phyloP scores from a whole-genome alignment of 2,113 vertebrate genomes.

The Pterocles orientalis region DNA sequence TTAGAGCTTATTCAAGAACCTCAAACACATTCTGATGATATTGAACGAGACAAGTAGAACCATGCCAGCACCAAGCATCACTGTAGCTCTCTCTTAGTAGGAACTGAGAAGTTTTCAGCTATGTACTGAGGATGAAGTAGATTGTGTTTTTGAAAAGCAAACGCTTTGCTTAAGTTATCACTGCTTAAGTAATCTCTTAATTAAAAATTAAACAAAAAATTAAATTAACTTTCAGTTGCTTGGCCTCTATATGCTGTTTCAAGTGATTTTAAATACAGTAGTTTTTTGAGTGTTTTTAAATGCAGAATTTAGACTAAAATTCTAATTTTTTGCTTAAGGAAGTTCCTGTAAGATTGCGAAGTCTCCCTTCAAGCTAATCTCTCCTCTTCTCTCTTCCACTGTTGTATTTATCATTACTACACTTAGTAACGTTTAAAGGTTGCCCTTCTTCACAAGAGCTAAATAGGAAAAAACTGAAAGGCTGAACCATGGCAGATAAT shows the following conservation, averaged over 20 bases:
- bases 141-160: neutral
- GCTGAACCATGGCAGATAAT: neutral
- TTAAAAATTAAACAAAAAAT: slow-evolving; percentile 41
- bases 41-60: neutral
- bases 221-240: slow-evolving; percentile 3
- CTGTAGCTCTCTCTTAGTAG: neutral
- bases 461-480: neutral
- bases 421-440: slow-evolving; percentile 10
- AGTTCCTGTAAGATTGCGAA: neutral
- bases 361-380: neutral
- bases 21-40: neutral
- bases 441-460: neutral
- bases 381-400: neutral
- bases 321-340: neutral
- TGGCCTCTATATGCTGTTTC: neutral
- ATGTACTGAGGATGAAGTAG: neutral
- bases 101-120: neutral
- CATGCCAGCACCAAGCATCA: neutral
- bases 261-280: neutral
- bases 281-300: neutral
- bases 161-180: neutral
- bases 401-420: neutral
- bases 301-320: neutral
- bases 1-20: neutral
- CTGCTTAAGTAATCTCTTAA: too few relatives aligned